Conservation (phyloP, 2,113 vertebrate genomes). For the Zosterops borbonicus region DNA sequence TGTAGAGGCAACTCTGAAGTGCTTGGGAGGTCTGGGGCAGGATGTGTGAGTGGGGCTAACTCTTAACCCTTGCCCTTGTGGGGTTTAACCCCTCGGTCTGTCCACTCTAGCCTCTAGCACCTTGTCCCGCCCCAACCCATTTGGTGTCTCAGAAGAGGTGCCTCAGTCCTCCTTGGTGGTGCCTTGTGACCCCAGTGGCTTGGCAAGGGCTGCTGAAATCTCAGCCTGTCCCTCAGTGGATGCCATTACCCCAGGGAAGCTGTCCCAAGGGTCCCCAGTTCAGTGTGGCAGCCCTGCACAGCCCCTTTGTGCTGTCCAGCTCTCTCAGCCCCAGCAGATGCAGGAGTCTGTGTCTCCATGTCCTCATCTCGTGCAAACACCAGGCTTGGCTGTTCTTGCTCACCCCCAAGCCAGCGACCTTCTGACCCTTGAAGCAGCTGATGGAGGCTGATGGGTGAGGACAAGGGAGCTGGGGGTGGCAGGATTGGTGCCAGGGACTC, state of each 20-base stretch:
- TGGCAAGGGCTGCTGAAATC: neutral
- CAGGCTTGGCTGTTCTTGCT: neutral
- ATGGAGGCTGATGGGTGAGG: neutral
- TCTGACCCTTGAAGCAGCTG: neutral
- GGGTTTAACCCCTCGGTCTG: neutral
- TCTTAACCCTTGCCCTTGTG: neutral
- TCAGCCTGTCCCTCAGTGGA: neutral
- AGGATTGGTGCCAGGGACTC: neutral
- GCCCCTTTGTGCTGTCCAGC: neutral
- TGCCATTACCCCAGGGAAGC: neutral
- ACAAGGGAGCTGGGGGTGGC: neutral
- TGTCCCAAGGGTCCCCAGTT: neutral
- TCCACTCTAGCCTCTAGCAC: rapidly evolving
- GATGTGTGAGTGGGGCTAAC: neutral
- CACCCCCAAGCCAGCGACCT: neutral
- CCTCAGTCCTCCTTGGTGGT: neutral
- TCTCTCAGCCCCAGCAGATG: neutral
- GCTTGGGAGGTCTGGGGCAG: neutral
- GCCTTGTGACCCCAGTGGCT: neutral
- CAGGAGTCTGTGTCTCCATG: rapidly evolving
- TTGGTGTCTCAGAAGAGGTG: neutral
- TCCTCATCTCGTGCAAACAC: neutral
- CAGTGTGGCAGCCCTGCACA: neutral
- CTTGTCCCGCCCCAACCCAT: neutral
- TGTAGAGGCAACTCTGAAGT: neutral